Evolutionary conservation across 1,140 invertebrate species (phyloP).

Genomic region (Achroia grisella): DNA sequence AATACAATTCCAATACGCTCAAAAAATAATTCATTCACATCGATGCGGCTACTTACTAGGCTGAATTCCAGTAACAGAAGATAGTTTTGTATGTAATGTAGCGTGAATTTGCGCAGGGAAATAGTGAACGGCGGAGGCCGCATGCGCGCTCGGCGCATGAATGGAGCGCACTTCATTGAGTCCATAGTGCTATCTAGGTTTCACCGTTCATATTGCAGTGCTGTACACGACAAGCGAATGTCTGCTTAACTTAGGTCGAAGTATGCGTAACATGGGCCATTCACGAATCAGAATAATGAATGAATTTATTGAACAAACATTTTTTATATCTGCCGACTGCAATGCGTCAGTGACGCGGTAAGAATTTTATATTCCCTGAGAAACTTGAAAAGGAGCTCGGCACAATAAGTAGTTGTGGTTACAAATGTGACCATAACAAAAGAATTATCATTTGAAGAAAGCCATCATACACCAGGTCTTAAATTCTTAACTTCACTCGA

Average conservation of each 20-base stretch:
- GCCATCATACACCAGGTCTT: too few relatives aligned
- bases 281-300: constrained; percentile 44
- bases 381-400: too few relatives aligned
- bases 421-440: too few relatives aligned
- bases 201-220: constrained; percentile 42
- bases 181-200: constrained; percentile 30
- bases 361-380: too few relatives aligned
- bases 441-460: too few relatives aligned
- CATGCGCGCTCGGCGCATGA: constrained; percentile 33
- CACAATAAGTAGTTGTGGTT: too few relatives aligned
- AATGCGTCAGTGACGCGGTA: constrained; percentile 21
- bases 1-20: too few relatives aligned
- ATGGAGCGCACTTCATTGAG: constrained; percentile 50
- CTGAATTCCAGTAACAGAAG: neutral
- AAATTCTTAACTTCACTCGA: too few relatives aligned
- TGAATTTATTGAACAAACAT: constrained; percentile 52
- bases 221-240: constrained; percentile 19
- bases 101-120: constrained; percentile 4
- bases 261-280: neutral
- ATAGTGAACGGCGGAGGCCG: constrained; percentile 32
- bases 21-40: neutral
- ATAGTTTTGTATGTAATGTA: neutral
- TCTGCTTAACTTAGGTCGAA: constrained; percentile 14
- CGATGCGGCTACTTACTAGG: too few relatives aligned
- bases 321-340: constrained; percentile 30